These are phyloP conservation scores for Enteromius anoplus DNA, from an alignment of 2,797 vertebrate genomes.

Conservation along the genomic window DNA sequence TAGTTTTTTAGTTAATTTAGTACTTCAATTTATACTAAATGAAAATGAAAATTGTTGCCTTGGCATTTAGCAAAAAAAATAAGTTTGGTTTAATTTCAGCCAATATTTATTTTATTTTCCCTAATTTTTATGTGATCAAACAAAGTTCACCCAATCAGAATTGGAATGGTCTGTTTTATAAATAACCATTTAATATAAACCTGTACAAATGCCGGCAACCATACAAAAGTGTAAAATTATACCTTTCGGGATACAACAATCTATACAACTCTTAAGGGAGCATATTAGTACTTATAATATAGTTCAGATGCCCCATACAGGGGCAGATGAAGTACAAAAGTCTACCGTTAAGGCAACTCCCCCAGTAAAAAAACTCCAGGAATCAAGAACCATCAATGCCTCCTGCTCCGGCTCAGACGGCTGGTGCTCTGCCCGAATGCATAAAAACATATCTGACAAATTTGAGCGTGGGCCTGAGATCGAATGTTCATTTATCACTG, in stretches of 20 bases:
- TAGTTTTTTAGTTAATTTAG: neutral
- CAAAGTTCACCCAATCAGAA: neutral
- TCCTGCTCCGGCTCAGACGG: neutral
- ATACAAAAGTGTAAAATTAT: neutral
- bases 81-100: too few relatives aligned
- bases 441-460: constrained; percentile 29
- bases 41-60: neutral
- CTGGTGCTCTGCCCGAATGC: neutral
- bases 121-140: neutral
- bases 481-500: constrained; percentile 41
- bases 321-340: neutral
- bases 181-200: neutral
- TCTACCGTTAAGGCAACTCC: neutral
- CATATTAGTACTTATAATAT: neutral
- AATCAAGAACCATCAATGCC: neutral
- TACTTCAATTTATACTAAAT: too few relatives aligned
- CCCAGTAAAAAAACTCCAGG: neutral
- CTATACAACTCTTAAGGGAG: neutral
- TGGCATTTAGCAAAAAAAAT: too few relatives aligned
- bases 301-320: neutral
- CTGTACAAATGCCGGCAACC: neutral
- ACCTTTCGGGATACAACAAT: neutral
- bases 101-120: too few relatives aligned
- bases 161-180: neutral
- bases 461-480: constrained; percentile 10